Evolutionary conservation across 2,797 vertebrate species (phyloP).

Genomic region (Semotilus atromaculatus): DNA sequence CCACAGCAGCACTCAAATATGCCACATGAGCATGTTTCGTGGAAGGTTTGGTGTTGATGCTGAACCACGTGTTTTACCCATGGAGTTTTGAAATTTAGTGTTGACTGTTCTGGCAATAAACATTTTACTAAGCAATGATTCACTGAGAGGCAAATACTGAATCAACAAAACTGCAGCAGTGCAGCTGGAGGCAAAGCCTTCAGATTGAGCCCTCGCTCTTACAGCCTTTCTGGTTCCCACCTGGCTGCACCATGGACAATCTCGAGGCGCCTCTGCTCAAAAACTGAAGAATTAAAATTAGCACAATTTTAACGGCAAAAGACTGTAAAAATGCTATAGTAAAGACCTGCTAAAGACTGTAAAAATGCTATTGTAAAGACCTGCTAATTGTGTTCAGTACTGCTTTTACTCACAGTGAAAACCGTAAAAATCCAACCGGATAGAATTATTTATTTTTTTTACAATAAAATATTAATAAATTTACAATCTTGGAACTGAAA

Average conservation of each 20-base stretch:
- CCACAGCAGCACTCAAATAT: background rate
- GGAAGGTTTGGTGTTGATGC: background rate
- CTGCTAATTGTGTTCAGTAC: background rate
- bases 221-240: background rate
- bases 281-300: no score
- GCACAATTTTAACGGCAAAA: background rate
- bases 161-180: background rate
- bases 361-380: background rate
- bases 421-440: no score
- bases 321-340: background rate
- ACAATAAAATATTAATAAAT: no score
- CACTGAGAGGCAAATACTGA: background rate
- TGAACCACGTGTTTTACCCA: background rate
- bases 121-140: background rate
- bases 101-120: conserved; percentile 11
- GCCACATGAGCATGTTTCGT: background rate
- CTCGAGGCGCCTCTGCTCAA: background rate
- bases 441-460: no score
- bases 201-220: background rate
- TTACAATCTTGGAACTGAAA: no score
- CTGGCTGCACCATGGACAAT: background rate
- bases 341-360: no score
- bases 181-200: background rate
- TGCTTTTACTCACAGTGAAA: no score
- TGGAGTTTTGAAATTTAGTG: conserved; percentile 3